phyloP scores from a whole-genome alignment of 2,888 invertebrate species.

The Limnephilus auricula region DNA sequence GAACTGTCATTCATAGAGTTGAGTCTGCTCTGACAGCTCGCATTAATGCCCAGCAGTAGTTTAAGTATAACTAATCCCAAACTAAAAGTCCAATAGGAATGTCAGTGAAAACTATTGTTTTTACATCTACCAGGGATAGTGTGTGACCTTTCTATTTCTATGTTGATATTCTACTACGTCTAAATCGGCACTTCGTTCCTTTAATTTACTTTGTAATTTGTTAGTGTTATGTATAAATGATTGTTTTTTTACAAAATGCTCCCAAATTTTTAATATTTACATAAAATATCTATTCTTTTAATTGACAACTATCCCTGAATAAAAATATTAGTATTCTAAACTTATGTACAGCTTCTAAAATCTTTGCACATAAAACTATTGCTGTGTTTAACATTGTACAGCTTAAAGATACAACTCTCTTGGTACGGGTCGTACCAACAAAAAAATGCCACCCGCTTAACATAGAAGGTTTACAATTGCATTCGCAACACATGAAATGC shows the following conservation, averaged over 20 bases:
- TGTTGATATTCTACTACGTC: not conserved
- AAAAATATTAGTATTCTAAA: constrained; percentile 51
- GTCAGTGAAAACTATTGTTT: constrained; percentile 54
- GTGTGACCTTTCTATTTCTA: not conserved
- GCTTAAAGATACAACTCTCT: not conserved
- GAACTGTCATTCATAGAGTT: not conserved
- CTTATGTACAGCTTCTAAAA: constrained; percentile 56
- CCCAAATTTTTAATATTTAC: constrained; percentile 15
- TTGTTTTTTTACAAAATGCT: constrained; percentile 10
- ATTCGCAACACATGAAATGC: constrained; percentile 18
- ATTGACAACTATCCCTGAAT: constrained; percentile 46
- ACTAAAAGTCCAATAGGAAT: constrained; percentile 51
- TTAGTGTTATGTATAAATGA: constrained; percentile 2
- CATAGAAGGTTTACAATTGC: constrained; percentile 11
- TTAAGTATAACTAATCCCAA: constrained; percentile 28
- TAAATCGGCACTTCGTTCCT: not conserved
- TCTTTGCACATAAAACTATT: constrained; percentile 41
- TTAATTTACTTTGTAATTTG: not conserved
- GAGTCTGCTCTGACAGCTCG: not conserved
- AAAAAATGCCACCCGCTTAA: constrained; percentile 3
- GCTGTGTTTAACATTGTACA: constrained; percentile 15
- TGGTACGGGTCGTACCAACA: constrained; percentile 13
- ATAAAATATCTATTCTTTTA: constrained; percentile 35
- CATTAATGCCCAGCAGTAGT: constrained; percentile 37
- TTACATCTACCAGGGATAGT: constrained; percentile 50